A percentile compares a stretch with the other conserved stretches of the same genome.
Conservation (phyloP, 2,888 invertebrate genomes). For the Isoperla grammatica region DNA sequence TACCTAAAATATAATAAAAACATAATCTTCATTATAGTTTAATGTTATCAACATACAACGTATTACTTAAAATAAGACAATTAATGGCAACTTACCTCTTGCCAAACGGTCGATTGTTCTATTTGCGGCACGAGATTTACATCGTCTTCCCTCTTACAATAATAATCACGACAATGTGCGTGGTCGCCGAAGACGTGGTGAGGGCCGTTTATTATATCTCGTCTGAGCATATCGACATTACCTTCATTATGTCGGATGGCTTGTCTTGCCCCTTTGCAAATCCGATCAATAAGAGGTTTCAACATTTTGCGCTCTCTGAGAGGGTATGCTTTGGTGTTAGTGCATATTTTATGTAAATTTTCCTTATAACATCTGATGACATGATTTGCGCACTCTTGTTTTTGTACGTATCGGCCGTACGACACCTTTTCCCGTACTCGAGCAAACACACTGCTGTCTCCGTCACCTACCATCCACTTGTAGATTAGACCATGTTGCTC, state of each 20-base stretch:
- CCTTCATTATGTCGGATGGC: slow-evolving; percentile 10
- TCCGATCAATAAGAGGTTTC: slow-evolving; percentile 1
- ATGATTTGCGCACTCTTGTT: slow-evolving; percentile 31
- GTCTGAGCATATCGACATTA: not conserved
- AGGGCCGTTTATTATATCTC: slow-evolving; percentile 18
- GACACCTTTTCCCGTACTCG: slow-evolving; percentile 21
- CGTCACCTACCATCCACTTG: slow-evolving; percentile 28
- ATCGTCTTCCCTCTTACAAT: slow-evolving; percentile 7
- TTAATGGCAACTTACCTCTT: not conserved
- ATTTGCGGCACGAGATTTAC: not conserved
- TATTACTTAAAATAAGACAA: no score
- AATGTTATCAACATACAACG: no score
- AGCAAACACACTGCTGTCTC: slow-evolving; percentile 28
- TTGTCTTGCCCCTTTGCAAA: slow-evolving; percentile 10
- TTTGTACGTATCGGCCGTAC: slow-evolving; percentile 24
- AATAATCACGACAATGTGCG: slow-evolving; percentile 17
- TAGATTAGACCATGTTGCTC: slow-evolving; percentile 24
- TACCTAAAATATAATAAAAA: no score
- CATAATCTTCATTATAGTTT: no score
- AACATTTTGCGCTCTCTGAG: not conserved
- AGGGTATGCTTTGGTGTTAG: not conserved
- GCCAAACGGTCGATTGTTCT: not conserved
- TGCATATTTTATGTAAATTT: slow-evolving; percentile 21
- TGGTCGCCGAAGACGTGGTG: slow-evolving; percentile 21
- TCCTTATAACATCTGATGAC: slow-evolving; percentile 20